A percentile compares a stretch with the other conserved stretches of the same genome.
Conservation (phyloP, 1,140 invertebrate species). For the Drosophila auraria region DNA sequence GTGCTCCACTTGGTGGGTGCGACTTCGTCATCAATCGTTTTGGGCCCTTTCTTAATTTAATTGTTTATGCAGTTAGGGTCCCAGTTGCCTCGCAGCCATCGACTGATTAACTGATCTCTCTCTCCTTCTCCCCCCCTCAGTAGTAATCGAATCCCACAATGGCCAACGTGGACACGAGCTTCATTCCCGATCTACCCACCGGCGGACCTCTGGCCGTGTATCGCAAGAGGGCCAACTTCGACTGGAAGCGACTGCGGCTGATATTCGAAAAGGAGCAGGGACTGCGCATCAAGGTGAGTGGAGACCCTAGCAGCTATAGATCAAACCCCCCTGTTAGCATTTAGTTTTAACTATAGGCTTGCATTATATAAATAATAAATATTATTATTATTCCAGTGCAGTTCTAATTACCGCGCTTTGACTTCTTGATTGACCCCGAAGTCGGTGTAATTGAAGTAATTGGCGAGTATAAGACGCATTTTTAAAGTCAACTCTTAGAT, state of each 20-base stretch:
- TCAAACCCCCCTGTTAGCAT: too few relatives aligned
- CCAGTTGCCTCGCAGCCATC: not conserved
- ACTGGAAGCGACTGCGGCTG: constrained; percentile 92
- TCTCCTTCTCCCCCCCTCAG: not conserved
- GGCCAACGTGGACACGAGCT: constrained; percentile 78
- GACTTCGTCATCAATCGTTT: not conserved
- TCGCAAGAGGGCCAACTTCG: constrained; percentile 90
- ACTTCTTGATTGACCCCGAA: constrained; percentile 5
- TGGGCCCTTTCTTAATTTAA: not conserved
- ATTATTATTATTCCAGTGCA: not conserved
- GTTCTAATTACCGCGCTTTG: constrained; percentile 13
- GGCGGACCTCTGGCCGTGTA: constrained; percentile 90
- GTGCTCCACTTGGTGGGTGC: constrained; percentile 25
- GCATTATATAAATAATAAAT: too few relatives aligned
- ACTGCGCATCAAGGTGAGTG: constrained; percentile 89
- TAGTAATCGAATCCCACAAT: constrained; percentile 39
- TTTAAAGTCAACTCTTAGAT: not conserved
- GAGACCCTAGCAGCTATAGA: not conserved
- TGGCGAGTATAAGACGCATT: constrained; percentile 1
- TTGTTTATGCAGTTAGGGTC: not conserved
- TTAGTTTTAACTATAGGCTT: too few relatives aligned
- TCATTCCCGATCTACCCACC: constrained; percentile 87
- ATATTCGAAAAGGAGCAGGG: constrained; percentile 90
- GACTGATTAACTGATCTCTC: constrained; percentile 12
- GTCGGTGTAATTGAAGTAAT: constrained; percentile 8